These are phyloP conservation scores for Eptatretus burgeri DNA, from an alignment of 2,113 vertebrate genomes.

Conservation along the genomic window DNA sequence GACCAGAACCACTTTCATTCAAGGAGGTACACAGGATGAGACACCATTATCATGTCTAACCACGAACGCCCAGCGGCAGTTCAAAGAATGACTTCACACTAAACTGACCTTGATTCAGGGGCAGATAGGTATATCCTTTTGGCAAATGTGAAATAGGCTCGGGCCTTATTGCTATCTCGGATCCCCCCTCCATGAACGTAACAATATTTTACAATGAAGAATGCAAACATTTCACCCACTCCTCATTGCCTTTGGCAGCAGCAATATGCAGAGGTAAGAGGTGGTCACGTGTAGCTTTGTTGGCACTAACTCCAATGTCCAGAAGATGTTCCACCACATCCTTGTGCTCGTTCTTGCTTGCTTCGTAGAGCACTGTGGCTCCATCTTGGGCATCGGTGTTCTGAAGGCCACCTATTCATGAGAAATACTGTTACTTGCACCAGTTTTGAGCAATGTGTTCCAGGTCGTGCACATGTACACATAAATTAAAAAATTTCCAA, in stretches of 20 bases:
- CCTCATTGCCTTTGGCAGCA: conserved; percentile 33
- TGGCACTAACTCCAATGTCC: conserved; percentile 42
- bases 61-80: too few species aligned
- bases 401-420: conserved; percentile 33
- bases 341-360: conserved; percentile 44
- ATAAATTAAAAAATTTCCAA: too few species aligned
- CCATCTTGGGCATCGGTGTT: conserved; percentile 49
- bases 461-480: too few species aligned
- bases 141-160: conserved; percentile 1
- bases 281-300: conserved; percentile 41
- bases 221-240: conserved; percentile 22
- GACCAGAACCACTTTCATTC: too few species aligned
- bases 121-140: background rate
- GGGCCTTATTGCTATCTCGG: background rate
- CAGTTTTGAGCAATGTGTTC: too few species aligned
- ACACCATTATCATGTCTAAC: too few species aligned
- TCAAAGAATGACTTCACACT: too few species aligned
- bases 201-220: background rate
- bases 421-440: too few species aligned
- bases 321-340: conserved; percentile 36
- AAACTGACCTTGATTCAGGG: background rate
- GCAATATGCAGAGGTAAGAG: conserved; percentile 52
- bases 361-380: conserved; percentile 51
- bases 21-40: too few species aligned
- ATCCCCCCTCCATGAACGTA: background rate